Evolutionary conservation across 92 coral and sea anemone genomes (phyloP), one percentile per base, ranked within the genome.

Genomic region (Epizoanthus illoricatus): DNA sequence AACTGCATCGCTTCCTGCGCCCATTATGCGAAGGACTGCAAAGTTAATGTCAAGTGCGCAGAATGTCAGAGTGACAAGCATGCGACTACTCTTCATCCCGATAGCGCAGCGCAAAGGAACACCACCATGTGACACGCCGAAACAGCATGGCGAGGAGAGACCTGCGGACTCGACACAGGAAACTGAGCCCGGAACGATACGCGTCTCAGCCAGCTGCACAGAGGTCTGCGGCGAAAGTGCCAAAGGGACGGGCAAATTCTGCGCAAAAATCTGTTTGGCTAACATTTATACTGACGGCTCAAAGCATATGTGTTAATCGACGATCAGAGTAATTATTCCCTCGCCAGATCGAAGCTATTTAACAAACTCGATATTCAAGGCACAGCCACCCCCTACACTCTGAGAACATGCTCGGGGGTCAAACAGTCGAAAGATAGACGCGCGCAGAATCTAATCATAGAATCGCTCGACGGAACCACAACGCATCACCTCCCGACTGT

Each of bases 201-300:
- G 40, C 5, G 79, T 86, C 18, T 68, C 85, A 0, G 71, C 60
- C 54, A 74, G 80, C 57, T 90, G 93, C 12, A 87, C 89, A 8
- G 85, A 84, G 71, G 88, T 84, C 8, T 90, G 91, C 64, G 74
- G 85, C 42, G 60, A 84, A 11, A 24, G 18, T 18, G 15, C 81
- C 1, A 55, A 76, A 2, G 84, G 79, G 63, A 49, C 33, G 43
- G 88, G 81, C 16, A 75, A 78, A 61, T 88, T 86, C 13, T 88
- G 91, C 45, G 64, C 91, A 7, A 89, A 89, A 10, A 89, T 89
- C 65, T 89, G 92, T 57, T 36, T 76, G 39, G 92, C 92, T 9
- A 65, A 89, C 72, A 21, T 88, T 11, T 89, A 85, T 12, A 64
- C 7, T 39, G 58, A 84, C 0, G 24, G 79, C 42, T 55, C 83